These are phyloP conservation scores for Eumeta japonica DNA, from an alignment of 1,140 invertebrate species.

Conservation along the genomic window DNA sequence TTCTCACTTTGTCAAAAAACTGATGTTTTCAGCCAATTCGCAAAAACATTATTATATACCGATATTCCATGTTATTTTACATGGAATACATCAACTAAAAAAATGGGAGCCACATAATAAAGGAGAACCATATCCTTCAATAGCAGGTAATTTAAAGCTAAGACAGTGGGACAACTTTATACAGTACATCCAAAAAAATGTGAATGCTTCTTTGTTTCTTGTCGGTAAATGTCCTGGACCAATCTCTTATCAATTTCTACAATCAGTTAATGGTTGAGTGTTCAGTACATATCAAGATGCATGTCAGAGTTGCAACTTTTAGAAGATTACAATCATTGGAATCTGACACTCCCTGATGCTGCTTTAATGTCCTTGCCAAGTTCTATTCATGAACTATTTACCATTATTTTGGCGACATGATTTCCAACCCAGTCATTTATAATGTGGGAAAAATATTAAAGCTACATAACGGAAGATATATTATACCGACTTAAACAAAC, in stretches of 20 bases:
- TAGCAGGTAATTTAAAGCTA: slow-evolving; percentile 13
- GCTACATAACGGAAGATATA: too few species aligned
- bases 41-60: slow-evolving; percentile 33
- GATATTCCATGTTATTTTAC: slow-evolving; percentile 34
- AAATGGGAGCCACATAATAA: too few species aligned
- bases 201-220: slow-evolving; percentile 43
- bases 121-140: slow-evolving; percentile 23
- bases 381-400: slow-evolving; percentile 30
- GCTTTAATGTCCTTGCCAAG: slow-evolving; percentile 15
- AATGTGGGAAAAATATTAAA: too few species aligned
- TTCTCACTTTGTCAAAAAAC: slow-evolving; percentile 32
- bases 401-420: too few species aligned
- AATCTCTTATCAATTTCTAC: slow-evolving; percentile 43
- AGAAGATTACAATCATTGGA: slow-evolving; percentile 28
- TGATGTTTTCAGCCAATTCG: slow-evolving; percentile 36
- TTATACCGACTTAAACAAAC: too few species aligned
- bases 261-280: slow-evolving; percentile 40
- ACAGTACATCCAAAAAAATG: slow-evolving; percentile 27
- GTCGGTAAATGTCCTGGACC: too few species aligned
- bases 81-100: too few species aligned
- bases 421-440: too few species aligned
- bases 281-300: slow-evolving; percentile 33
- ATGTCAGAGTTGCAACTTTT: slow-evolving; percentile 20
- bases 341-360: slow-evolving; percentile 27
- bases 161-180: too few species aligned